Percentiles rank a stretch among this genome's conserved stretches.
Evolutionary conservation across 2,797 vertebrate genomes (phyloP).

Genomic region (Eospalax fontanierii): DNA sequence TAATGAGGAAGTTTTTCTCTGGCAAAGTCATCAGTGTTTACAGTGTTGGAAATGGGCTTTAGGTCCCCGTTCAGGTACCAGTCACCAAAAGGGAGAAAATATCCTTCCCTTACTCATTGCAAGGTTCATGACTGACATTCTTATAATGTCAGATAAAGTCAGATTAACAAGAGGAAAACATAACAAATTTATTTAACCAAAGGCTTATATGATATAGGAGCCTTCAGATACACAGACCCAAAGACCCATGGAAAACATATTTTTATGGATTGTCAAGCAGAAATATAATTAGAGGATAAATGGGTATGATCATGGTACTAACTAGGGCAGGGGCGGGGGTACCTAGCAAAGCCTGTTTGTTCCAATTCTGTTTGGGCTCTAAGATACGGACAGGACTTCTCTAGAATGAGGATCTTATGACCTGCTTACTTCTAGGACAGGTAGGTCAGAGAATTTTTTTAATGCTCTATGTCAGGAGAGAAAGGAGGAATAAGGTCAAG

Average conservation of each 20-base stretch:
- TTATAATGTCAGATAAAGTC: not conserved
- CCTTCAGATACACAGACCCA: not conserved
- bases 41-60: not conserved
- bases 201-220: not conserved
- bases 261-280: not conserved
- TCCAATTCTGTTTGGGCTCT: not conserved
- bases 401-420: not conserved
- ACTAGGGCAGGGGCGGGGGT: not conserved
- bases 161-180: conserved; percentile 5
- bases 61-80: not conserved
- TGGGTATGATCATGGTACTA: not conserved
- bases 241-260: not conserved
- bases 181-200: conserved; percentile 15
- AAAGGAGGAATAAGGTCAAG: not conserved
- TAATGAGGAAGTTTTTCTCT: conserved; percentile 42
- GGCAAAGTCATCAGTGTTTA: conserved; percentile 12
- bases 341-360: not conserved
- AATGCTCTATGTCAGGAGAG: not conserved
- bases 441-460: not conserved
- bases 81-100: not conserved
- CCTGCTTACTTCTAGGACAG: conserved; percentile 2
- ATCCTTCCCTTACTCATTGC: not conserved
- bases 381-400: not conserved
- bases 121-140: not conserved
- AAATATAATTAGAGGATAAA: not conserved